Evolutionary conservation across 64 coral and sea anemone genomes (phyloP).

Genomic region (Pocillopora verrucosa): DNA sequence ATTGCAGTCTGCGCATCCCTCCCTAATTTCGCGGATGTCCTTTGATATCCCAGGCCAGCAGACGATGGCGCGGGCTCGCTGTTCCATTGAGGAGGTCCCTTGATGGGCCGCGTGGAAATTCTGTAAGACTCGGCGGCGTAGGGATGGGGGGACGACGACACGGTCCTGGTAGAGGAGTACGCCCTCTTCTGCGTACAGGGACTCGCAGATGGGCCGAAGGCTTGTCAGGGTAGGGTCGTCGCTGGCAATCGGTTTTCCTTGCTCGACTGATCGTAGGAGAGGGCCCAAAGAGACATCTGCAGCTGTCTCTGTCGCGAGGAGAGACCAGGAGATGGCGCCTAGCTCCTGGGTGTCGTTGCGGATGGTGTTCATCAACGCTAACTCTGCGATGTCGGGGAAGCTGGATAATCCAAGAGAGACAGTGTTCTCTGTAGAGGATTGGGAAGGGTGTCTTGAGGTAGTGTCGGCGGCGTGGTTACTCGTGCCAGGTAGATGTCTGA

Average conservation of each 20-base stretch:
- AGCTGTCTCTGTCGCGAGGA: slow-evolving; percentile 34
- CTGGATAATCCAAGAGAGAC: not conserved
- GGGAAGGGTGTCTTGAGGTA: slow-evolving; percentile 23
- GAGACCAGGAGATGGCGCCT: slow-evolving; percentile 51
- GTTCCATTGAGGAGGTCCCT: slow-evolving; percentile 48
- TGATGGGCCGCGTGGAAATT: slow-evolving; percentile 33
- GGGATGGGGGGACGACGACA: slow-evolving; percentile 5
- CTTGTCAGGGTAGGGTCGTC: not conserved
- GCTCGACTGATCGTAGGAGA: slow-evolving; percentile 25
- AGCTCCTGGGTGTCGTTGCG: not conserved
- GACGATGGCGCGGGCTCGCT: slow-evolving; percentile 26
- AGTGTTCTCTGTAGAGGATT: not conserved
- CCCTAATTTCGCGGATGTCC: slow-evolving; percentile 33
- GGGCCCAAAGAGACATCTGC: not conserved
- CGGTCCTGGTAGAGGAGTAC: slow-evolving; percentile 20
- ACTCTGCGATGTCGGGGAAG: not conserved
- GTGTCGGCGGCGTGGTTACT: slow-evolving; percentile 34
- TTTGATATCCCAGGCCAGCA: slow-evolving; percentile 45
- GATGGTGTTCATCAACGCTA: slow-evolving; percentile 25
- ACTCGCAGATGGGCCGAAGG: not conserved
- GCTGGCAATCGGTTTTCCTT: not conserved
- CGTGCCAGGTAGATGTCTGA: slow-evolving; percentile 2
- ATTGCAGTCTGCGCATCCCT: slow-evolving; percentile 30
- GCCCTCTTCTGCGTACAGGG: not conserved
- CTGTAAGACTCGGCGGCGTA: not conserved